A percentile compares a stretch with the other conserved stretches of the same genome.
phyloP scores from a whole-genome alignment of 2,888 invertebrate genomes.

The Enchytraeus crypticus region DNA sequence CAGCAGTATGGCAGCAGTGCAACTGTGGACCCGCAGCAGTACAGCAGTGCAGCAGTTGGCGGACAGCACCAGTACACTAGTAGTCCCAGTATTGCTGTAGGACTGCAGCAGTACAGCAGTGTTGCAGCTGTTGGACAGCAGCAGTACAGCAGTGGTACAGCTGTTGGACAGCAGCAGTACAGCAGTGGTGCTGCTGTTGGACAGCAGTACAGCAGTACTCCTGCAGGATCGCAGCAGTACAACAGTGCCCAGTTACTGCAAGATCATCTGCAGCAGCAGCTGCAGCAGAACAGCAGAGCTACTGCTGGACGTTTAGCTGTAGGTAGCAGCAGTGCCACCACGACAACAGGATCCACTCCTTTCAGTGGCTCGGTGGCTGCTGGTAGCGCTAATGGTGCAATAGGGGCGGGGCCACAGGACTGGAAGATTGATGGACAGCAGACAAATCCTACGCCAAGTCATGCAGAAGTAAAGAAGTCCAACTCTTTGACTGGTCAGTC shows the following conservation, averaged over 20 bases:
- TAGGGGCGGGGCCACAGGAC: background rate
- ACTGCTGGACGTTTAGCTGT: background rate
- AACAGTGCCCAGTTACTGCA: conserved; percentile 6
- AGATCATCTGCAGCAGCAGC: conserved; percentile 10
- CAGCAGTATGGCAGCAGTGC: too few species aligned
- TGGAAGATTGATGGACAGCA: background rate
- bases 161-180: background rate
- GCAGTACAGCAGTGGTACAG: background rate
- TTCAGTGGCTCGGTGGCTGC: background rate
- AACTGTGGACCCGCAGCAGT: background rate
- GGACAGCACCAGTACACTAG: conserved; percentile 2
- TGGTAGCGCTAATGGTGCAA: background rate
- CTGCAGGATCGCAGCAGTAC: conserved; percentile 5
- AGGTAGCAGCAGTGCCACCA: background rate
- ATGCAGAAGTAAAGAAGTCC: too few species aligned
- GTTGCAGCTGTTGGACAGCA: background rate
- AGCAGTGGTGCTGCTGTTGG: background rate
- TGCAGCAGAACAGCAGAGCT: background rate
- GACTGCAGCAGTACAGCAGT: background rate
- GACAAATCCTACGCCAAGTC: too few species aligned
- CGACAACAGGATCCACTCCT: background rate
- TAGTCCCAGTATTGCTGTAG: background rate
- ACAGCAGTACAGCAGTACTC: background rate
- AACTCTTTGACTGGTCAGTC: too few species aligned
- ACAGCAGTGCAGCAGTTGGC: background rate